Evolutionary conservation across 2,113 vertebrate species (phyloP).

Genomic region (Tyto alba): DNA sequence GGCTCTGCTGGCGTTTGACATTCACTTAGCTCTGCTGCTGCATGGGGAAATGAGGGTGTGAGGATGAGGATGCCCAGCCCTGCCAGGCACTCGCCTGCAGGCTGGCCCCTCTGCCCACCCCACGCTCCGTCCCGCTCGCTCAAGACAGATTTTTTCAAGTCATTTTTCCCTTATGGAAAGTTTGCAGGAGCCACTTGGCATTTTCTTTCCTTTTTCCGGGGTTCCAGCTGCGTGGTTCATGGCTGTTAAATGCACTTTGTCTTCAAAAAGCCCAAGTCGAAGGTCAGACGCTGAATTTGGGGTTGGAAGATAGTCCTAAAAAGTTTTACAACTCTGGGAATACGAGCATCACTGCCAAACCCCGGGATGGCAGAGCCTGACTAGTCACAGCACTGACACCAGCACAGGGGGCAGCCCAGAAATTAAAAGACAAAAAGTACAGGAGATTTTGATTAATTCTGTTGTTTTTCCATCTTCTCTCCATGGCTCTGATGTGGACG

Average conservation of each 20-base stretch:
- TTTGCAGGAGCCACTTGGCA: not conserved
- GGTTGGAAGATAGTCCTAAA: not conserved
- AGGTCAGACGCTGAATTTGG: not conserved
- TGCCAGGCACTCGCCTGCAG: accelerated
- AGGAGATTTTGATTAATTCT: not conserved
- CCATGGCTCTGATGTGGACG: accelerated
- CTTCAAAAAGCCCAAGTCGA: not conserved
- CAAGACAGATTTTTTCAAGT: accelerated
- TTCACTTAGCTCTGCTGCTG: not conserved
- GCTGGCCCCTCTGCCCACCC: not conserved
- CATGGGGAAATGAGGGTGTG: accelerated
- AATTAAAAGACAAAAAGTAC: not conserved
- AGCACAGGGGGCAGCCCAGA: not conserved
- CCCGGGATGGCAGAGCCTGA: not conserved
- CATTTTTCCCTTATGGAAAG: not conserved
- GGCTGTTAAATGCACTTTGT: not conserved
- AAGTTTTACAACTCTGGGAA: no score
- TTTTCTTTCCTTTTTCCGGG: not conserved
- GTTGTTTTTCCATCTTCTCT: not conserved
- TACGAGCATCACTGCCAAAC: not conserved
- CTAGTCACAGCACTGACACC: not conserved
- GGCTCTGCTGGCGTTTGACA: not conserved
- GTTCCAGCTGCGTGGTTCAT: accelerated
- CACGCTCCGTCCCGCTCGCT: accelerated
- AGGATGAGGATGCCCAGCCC: not conserved